Base-by-base conservation (phyloP, 1,140 invertebrate genomes). In the Pseudomyrmex dendroicus region DNA sequence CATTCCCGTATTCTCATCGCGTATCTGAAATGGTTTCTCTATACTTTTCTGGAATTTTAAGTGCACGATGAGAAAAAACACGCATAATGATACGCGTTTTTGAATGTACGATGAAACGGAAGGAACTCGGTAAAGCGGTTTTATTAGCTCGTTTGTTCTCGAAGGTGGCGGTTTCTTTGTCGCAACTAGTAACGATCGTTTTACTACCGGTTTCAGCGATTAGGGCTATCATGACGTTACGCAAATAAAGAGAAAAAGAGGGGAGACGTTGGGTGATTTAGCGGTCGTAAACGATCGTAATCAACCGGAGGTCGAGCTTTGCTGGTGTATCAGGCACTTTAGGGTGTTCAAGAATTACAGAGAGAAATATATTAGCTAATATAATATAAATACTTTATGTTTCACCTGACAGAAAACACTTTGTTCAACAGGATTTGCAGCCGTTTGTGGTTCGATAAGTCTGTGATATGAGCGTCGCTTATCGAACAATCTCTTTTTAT, bases 141-240 rank as follows among this genome's bases (percentile, higher is more conserved):
- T 88, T 88, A 88, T 88, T 88, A 67, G 87, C 87, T 88, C 86
- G 86, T 88, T 88, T 88, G 86, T 88, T 85, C 86, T 48, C 77
- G 67, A 59, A 88, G 86, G 87, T 89, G 88, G 87, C 87, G 87
- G 88, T 89, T 87, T 89, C 88, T 85, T 89, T 87, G 87, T 89
- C 86, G 86, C 88, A 84, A 87, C 84, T 89, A 87, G 84, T 87
- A 89, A 89, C 89, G 89, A 89, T 89, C 89, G 78, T 90, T 90
- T 90, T 89, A 90, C 88, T 89, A 86, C 88, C 89, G 83, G 89
- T 89, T 89, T 87, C 88, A 84, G 82, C 88, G 87, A 89, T 89
- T 89, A 89, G 83, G 78, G 87, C 73, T 89, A 89, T 88, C 87
- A 82, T 82, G 88, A 89, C 85, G 83, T 89, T 89, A 87, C 46